Base-by-base conservation (phyloP, 2,797 vertebrate genomes). In the Gobionotothen gibberifrons region DNA sequence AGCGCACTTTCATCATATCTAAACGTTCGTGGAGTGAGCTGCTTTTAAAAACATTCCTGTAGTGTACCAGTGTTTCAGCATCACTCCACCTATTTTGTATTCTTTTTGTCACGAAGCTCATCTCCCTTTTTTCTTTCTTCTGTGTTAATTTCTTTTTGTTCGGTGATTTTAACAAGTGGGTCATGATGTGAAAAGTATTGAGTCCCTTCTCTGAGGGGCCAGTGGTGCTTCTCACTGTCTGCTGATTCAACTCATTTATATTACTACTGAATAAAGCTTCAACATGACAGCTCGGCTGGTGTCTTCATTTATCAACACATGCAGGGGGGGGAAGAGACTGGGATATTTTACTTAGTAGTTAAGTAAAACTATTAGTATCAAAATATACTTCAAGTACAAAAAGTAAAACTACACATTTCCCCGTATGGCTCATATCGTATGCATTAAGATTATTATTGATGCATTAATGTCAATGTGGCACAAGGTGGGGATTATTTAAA, bases 201-300 rank as follows among this genome's bases (percentile, higher is more conserved):
- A 78, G 79, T 78, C 74, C 73, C 72, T 67, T 82, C 66, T 68
- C 68, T 17, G 46, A 71, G 74, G 75, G 79, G 68, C 80, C 73
- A 74, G 78, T 64, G 75, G 71, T 82, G 81, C 85, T 84, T 89
- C 82, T 90, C 82, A 90, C 84, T 73, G 75, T 93, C 87, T 89
- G 83, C 91, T 87, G 81, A 88, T 90, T 91, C 74, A 84, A 80
- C 87, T 89, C 89, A 91, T 94, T 93, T 94, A 89, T 94, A 93
- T 89, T 91, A 89, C 82, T 83, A 91, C 89, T 86, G 69, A 94
- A 94, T 94, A 94, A 95, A 95, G 85, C 68, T 90, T 77, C 72
- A 84, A 85, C 82, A 83, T 82, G 68, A 85, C 29, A 68, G 56
- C 32, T 1, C 12, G 55, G 36, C 21, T 71, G 57, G 10, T 68